phyloP scores from a whole-genome alignment of 2,888 invertebrate species.

The Pollenia amentaria region DNA sequence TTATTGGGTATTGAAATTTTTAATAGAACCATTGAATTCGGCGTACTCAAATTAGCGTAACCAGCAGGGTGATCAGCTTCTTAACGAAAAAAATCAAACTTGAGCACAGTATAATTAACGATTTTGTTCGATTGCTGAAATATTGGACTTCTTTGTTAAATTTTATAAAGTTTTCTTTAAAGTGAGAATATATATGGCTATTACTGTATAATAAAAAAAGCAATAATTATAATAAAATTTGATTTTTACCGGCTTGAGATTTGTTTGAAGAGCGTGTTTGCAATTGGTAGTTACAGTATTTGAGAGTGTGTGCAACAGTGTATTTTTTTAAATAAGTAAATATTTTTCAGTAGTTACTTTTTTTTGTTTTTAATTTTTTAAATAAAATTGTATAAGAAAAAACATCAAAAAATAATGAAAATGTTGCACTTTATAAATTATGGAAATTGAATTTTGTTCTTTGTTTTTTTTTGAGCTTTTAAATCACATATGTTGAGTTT shows the following conservation, averaged over 20 bases:
- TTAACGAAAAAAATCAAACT: too few species aligned
- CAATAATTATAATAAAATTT: neutral
- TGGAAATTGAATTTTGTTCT: conserved; percentile 66
- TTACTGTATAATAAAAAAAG: neutral
- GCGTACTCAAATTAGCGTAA: too few species aligned
- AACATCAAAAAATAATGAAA: conserved; percentile 69
- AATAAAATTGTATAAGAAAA: conserved; percentile 32
- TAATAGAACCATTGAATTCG: too few species aligned
- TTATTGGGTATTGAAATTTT: too few species aligned
- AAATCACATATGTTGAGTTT: conserved; percentile 44
- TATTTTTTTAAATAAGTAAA: neutral
- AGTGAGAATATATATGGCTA: too few species aligned
- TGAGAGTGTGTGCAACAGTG: neutral
- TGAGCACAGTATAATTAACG: too few species aligned
- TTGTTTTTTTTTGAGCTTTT: conserved; percentile 21
- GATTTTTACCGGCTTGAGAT: conserved; percentile 26
- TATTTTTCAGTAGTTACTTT: conserved; percentile 7
- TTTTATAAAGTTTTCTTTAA: too few species aligned
- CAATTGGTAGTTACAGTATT: neutral
- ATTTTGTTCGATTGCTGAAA: too few species aligned
- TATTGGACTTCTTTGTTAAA: too few species aligned
- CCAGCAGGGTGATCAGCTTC: too few species aligned
- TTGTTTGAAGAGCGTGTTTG: neutral
- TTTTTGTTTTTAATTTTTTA: neutral
- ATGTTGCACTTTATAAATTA: conserved; percentile 72